Conservation (phyloP, 2,113 vertebrate genomes). For the Eidolon helvum region DNA sequence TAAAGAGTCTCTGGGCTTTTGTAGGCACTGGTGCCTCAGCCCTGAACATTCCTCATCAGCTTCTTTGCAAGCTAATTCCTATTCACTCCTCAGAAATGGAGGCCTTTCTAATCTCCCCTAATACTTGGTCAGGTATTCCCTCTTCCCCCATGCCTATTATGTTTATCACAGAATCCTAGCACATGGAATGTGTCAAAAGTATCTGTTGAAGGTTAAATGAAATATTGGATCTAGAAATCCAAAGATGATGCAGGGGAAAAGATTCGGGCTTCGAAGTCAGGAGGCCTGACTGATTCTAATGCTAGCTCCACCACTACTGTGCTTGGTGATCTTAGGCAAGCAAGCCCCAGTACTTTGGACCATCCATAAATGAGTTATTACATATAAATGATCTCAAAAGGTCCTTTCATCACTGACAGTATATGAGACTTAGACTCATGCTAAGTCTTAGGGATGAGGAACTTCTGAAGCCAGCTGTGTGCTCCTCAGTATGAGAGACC, state of each 20-base stretch:
- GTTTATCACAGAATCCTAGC: constrained; percentile 36
- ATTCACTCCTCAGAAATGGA: not conserved
- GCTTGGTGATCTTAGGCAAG: not conserved
- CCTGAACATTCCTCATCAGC: not conserved
- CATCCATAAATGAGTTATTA: not conserved
- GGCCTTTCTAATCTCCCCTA: not conserved
- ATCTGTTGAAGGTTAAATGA: not conserved
- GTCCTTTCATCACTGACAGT: not conserved
- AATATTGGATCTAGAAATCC: constrained; percentile 22
- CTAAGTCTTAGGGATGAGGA: not conserved
- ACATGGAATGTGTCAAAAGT: not conserved
- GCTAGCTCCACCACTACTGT: not conserved
- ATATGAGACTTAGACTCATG: not conserved
- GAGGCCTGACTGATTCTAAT: not conserved
- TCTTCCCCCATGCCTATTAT: not conserved
- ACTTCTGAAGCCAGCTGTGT: not conserved
- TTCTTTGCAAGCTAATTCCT: constrained; percentile 3
- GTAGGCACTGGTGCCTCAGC: not conserved
- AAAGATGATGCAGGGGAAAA: not conserved
- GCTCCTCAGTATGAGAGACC: not conserved
- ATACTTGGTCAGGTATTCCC: not conserved
- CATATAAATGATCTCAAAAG: constrained; percentile 5
- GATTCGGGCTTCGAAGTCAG: not conserved
- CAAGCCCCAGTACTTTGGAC: not conserved
- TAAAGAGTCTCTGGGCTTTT: not conserved